Base-by-base conservation (phyloP, 1,140 invertebrate species). In the Penaeus japonicus region DNA sequence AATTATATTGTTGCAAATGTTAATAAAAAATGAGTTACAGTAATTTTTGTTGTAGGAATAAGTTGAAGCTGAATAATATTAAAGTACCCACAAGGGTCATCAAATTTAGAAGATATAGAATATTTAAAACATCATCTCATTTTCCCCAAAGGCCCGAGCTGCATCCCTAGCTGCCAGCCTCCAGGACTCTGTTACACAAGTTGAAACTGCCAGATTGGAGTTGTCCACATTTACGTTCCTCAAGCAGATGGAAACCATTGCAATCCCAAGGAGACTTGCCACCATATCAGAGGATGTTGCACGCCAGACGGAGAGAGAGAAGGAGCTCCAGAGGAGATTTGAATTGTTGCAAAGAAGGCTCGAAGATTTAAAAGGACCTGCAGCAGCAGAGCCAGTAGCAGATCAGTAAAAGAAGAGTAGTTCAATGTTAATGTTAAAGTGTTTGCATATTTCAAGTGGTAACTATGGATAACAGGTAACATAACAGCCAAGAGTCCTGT, bases 141-240 rank as follows among this genome's bases (percentile, higher is more conserved):
- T 87, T 80, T 92, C 91, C 84, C 91, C 91, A 93, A 91, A 96
- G 95, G 94, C 95, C 0, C 93, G 96, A 83, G 95, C 96, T 2
- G 97, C 98, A 92, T 95, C 95, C 15, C 93, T 99, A n/a, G 94
- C 97, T 0, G 99, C 99, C 93, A 97, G 98, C 92, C 94, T 98
- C 12, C 95, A 96, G 89, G 98, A 99, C 90, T 92, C 97, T 5
- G 95, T 95, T 90, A 97, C 98, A 81, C 97, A 99, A 92, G 95
- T 97, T 59, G 97, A 99, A 92, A 96, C 98, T 91, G 95, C 96
- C 27, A 94, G 95, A 90, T 93, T 99, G 59, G 98, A 99, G 92
- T 92, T 97, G 79, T 97, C 97, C 30, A 99, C 98, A 1, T 99
- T 99, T 92, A 95, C 96, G 91, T 96, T 97, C 92, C 94, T 99